Evolutionary conservation across 2,888 invertebrate genomes (phyloP), one percentile per base, ranked within the genome.

Genomic region (Spicauda simplicius): DNA sequence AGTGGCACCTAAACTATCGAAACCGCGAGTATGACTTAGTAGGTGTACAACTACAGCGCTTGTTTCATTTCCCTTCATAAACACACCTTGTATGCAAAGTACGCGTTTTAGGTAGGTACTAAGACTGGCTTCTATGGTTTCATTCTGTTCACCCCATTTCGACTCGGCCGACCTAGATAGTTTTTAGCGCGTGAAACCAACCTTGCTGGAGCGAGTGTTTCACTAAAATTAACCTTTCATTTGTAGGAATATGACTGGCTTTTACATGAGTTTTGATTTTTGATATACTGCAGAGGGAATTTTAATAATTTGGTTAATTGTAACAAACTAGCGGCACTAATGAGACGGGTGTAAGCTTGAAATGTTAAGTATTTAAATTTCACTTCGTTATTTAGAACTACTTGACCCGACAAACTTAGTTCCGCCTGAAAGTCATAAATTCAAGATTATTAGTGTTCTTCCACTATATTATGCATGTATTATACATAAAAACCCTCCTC

Each of bases 81-180:
- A 48, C 48, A 48, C 48, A 4, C n/a, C 2, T 2, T n/a, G 10
- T 45, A 2, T 12, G 41, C n/a, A 14, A 45, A 14, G 16, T 16
- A 4, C 48, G 41, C 12, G 14, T 41, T n/a, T 59, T 7, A 59
- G 50, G 45, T 58, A 45, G 18, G 14, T 20, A 45, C 48, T 33
- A 50, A 55, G 30, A 16, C 58, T 20, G 25, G 63, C 65, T 73
- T 71, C 71, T 85, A 85, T 77, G 84, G 85, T 80, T 85, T 86
- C 84, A 73, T 76, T 75, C 69, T 69, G 72, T 69, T 79, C 74
- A 79, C 74, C 73, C 79, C 66, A 79, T 76, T 75, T 77, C 74
- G 63, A 67, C 54, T 65, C 48, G 54, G 41, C 45, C 59, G 71
- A 68, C 73, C 74, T 61, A 66, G 70, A 70, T 72, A 68, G 10